Evolutionary conservation across 1,140 invertebrate species (phyloP).

Genomic region (Lasioglossum baleicum): DNA sequence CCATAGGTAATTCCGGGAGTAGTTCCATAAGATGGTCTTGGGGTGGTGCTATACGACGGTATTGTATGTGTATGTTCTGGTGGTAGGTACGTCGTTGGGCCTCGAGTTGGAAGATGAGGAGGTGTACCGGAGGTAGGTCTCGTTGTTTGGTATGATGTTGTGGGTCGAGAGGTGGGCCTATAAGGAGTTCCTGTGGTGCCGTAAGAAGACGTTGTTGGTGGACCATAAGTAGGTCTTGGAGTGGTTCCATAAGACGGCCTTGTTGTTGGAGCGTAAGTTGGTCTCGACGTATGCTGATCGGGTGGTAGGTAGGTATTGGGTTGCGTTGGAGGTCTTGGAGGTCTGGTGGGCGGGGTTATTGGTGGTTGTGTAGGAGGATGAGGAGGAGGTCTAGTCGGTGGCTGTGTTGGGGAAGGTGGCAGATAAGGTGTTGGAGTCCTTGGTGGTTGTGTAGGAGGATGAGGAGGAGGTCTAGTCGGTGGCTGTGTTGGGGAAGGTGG

Average conservation of each 20-base stretch:
- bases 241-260: slow-evolving; percentile 24
- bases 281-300: slow-evolving; percentile 4
- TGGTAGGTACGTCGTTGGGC: too few relatives aligned
- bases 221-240: slow-evolving; percentile 53
- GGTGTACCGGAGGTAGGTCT: slow-evolving; percentile 7
- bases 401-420: neutral
- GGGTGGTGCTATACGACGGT: neutral
- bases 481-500: slow-evolving; percentile 1
- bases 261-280: neutral
- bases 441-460: neutral
- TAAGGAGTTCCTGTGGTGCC: slow-evolving; percentile 30
- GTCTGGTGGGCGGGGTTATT: neutral
- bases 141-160: slow-evolving; percentile 16
- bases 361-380: neutral
- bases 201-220: neutral
- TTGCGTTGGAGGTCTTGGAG: slow-evolving; percentile 23
- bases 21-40: neutral
- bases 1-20: neutral
- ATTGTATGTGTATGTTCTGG: too few relatives aligned
- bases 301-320: slow-evolving; percentile 37
- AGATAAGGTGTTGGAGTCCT: slow-evolving; percentile 26
- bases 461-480: slow-evolving; percentile 7
- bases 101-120: neutral
- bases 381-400: slow-evolving; percentile 2
- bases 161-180: neutral